Conservation (phyloP, 92 coral and sea anemone species). For the Hydrozoanthus gracilis region DNA sequence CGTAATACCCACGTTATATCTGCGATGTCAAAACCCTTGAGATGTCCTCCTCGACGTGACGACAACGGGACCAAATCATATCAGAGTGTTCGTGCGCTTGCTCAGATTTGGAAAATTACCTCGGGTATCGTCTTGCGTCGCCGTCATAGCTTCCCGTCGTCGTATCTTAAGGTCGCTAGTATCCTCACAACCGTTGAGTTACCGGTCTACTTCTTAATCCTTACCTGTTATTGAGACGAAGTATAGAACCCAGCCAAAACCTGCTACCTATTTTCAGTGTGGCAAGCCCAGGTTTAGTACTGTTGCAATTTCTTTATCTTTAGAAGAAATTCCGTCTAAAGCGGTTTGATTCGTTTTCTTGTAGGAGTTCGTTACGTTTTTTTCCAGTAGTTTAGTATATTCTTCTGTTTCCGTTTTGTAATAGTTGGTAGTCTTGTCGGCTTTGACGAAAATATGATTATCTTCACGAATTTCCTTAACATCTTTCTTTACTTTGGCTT, state of each 20-base stretch:
- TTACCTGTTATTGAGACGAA: too few relatives aligned
- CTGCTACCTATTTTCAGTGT: too few relatives aligned
- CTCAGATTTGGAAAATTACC: conserved; percentile 40
- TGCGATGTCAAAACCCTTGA: conserved; percentile 56
- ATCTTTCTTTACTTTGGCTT: not conserved
- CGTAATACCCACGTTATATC: conserved; percentile 58
- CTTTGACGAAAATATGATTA: not conserved
- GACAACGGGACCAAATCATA: conserved; percentile 38
- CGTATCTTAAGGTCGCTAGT: conserved; percentile 53
- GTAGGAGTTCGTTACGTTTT: not conserved
- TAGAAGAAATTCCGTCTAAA: too few relatives aligned
- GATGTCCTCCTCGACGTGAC: conserved; percentile 61
- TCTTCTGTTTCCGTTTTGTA: too few relatives aligned
- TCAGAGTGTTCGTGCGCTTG: conserved; percentile 52
- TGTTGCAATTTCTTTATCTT: too few relatives aligned
- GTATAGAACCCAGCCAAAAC: too few relatives aligned
- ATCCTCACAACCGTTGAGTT: too few relatives aligned
- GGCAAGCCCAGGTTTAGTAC: too few relatives aligned
- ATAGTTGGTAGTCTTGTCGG: not conserved
- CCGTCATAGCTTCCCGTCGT: not conserved
- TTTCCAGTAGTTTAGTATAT: not conserved
- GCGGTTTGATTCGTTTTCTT: too few relatives aligned
- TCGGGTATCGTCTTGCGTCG: conserved; percentile 2
- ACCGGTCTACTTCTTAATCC: too few relatives aligned
- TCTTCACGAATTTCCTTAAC: not conserved